A percentile compares a stretch with the other conserved stretches of the same genome.
Evolutionary conservation across 2,113 vertebrate genomes (phyloP).

Genomic region (Leucopsar rothschildi): DNA sequence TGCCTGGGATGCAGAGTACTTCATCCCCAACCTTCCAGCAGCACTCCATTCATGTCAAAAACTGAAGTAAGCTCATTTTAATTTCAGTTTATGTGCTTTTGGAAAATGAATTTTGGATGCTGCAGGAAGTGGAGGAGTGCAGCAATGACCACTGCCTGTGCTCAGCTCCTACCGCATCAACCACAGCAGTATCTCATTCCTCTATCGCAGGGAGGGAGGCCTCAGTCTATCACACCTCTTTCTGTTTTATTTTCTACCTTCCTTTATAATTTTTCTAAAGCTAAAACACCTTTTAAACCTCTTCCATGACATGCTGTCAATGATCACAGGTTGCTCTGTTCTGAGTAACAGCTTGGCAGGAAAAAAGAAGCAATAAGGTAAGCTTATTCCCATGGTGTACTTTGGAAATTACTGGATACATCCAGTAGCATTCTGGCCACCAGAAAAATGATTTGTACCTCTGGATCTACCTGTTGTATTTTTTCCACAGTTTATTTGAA

Average conservation of each 20-base stretch:
- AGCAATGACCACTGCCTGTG: background rate
- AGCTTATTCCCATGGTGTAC: background rate
- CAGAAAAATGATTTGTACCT: fast-evolving
- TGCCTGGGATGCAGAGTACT: background rate
- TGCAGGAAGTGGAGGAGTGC: background rate
- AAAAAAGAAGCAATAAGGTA: background rate
- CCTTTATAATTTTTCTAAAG: background rate
- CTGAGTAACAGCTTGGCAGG: background rate
- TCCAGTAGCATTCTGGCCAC: background rate
- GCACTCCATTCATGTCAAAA: background rate
- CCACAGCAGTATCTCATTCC: background rate
- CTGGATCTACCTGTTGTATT: background rate
- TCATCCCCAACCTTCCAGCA: background rate
- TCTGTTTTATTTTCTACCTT: background rate
- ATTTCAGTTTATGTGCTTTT: background rate
- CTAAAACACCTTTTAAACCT: background rate
- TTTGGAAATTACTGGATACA: background rate
- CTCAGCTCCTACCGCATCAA: background rate
- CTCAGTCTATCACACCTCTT: background rate
- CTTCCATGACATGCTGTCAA: background rate
- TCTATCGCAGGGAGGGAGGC: background rate
- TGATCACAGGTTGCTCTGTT: background rate
- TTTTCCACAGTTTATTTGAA: background rate
- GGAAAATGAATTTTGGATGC: background rate
- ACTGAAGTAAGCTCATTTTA: background rate